Evolutionary conservation across 2,888 invertebrate species (phyloP), one percentile per base, ranked within the genome.

Genomic region (Hedya salicella): DNA sequence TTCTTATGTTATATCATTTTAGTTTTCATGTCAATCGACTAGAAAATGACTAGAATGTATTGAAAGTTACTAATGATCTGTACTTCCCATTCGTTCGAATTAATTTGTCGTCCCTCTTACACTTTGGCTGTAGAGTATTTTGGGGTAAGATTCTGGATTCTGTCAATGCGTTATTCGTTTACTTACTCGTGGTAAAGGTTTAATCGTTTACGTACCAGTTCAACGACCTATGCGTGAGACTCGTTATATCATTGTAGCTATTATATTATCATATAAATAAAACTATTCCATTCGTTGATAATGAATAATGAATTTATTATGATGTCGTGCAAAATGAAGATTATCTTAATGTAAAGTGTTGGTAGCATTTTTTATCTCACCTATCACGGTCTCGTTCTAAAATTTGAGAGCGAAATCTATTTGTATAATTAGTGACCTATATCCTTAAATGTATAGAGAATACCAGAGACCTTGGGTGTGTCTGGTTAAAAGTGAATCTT

Each of bases 241-340:
- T 30, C 42, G 36, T 19, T 56, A 48, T 49, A 17, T 40, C 36
- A 32, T 42, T 32, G 49, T 53, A 44, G 14, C 48, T 21, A 25
- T 40, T 40, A 56, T 49, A 32, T 16, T 56, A 59, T 57, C 44
- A 36, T 64, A 50, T 64, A 59, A 52, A 59, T 44, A 50, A 49
- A 57, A 2, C 19, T 42, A 42, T 52, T 42, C 30, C 16, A 30
- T 50, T 14, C 44, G 50, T 62, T 52, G 25, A n/a, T 39, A 30
- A 49, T 16, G 14, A 40, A 49, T 25, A 32, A 61, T 30, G 30
- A 42, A 50, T 25, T 39, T 49, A 42, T 46, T 48, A 21, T n/a
- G 1, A 40, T 53, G 44, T 49, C 48, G 54, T 56, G 54, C 39
- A 56, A 54, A 54, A 48, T 54, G 30, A 42, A 40, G 30, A 48